Percentiles rank a stretch among this genome's conserved stretches.
Conservation (phyloP, 2,113 vertebrate species). For the Poeciliopsis turrubarensis region DNA sequence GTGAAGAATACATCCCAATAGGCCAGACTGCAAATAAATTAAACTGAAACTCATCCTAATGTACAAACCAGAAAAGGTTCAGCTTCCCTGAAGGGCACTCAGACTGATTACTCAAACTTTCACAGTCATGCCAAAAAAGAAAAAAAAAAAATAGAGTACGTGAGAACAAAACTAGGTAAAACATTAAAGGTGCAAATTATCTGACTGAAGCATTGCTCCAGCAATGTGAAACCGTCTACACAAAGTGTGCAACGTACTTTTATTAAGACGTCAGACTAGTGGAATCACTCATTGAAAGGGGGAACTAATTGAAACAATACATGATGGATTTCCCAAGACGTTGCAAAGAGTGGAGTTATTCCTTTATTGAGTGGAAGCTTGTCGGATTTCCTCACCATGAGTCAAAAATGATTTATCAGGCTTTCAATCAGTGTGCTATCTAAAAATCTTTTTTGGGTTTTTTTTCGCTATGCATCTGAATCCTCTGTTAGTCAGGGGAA, state of each 20-base stretch:
- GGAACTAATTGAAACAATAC: constrained; percentile 59
- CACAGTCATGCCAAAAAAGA: too few relatives aligned
- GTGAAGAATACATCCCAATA: too few relatives aligned
- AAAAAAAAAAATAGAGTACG: too few relatives aligned
- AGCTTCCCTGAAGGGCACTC: too few relatives aligned
- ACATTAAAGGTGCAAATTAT: constrained; percentile 10
- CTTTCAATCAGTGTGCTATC: constrained; percentile 30
- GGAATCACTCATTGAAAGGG: constrained; percentile 37
- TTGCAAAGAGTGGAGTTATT: constrained; percentile 25
- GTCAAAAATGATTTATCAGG: constrained; percentile 44
- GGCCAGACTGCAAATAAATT: too few relatives aligned
- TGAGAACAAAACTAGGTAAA: too few relatives aligned
- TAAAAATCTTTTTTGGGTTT: background rate
- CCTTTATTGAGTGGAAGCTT: constrained; percentile 29
- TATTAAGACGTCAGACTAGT: constrained; percentile 50
- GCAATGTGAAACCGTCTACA: constrained; percentile 40
- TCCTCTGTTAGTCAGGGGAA: background rate
- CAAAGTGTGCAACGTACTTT: constrained; percentile 24
- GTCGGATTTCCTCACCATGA: constrained; percentile 15
- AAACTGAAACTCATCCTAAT: too few relatives aligned
- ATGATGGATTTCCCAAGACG: constrained; percentile 52
- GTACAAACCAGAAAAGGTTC: too few relatives aligned
- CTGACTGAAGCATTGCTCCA: background rate
- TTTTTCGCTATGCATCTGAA: background rate
- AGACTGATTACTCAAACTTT: too few relatives aligned